Percentiles rank a stretch among this genome's conserved stretches.
Conservation (phyloP, 37 sponge, comb jelly and placozoan species). For the Theonella swinhoei region DNA sequence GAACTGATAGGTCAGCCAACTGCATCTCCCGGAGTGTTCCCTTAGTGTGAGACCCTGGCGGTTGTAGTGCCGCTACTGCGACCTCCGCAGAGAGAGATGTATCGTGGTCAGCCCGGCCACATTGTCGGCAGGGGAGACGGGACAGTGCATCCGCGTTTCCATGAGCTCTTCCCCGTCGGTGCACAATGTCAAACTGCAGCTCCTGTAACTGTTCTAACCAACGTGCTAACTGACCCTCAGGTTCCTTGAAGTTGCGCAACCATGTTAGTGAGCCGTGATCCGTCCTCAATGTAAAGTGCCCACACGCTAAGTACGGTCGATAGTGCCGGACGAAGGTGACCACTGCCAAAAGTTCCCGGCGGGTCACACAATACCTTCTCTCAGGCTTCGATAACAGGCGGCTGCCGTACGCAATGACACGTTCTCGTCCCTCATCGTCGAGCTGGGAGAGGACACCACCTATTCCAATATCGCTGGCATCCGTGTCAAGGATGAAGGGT, state of each 20-base stretch:
- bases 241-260: conserved; percentile 33
- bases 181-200: conserved; percentile 16
- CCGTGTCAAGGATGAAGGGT: conserved; percentile 22
- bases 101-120: too few species aligned
- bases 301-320: background rate
- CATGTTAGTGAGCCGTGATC: conserved; percentile 29
- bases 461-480: conserved; percentile 10
- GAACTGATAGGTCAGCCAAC: too few species aligned
- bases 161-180: conserved; percentile 20
- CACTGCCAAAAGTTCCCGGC: conserved; percentile 34
- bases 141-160: conserved; percentile 26
- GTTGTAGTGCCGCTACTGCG: too few species aligned
- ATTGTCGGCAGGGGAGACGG: conserved; percentile 15
- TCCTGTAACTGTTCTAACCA: conserved; percentile 31
- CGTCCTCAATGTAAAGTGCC: conserved; percentile 4
- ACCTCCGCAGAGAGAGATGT: too few species aligned
- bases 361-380: conserved; percentile 16
- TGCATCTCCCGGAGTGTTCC: too few species aligned
- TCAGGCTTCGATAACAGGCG: conserved; percentile 12
- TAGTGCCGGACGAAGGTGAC: conserved; percentile 1
- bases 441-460: conserved; percentile 29
- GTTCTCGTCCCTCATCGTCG: conserved; percentile 5
- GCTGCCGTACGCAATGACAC: too few species aligned
- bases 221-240: conserved; percentile 29
- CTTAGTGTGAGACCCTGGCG: too few species aligned